These are phyloP conservation scores for Abrostola tripartita DNA, from an alignment of 2,888 invertebrate genomes.

Conservation along the genomic window DNA sequence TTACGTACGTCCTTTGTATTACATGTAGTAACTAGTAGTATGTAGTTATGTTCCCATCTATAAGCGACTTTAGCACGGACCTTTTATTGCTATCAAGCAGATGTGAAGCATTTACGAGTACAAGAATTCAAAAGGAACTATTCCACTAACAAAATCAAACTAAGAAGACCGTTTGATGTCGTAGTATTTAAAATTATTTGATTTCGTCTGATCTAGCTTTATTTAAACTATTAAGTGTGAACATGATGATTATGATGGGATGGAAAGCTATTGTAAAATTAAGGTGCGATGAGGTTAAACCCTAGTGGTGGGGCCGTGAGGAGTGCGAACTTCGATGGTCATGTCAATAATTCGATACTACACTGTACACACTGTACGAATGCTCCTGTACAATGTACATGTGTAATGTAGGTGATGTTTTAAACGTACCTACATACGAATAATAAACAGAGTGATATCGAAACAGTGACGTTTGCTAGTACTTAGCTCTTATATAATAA, in stretches of 20 bases:
- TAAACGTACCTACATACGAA: slow-evolving; percentile 16
- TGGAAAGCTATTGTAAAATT: not conserved
- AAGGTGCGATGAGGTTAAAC: too few relatives aligned
- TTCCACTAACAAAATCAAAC: slow-evolving; percentile 16
- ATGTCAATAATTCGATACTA: slow-evolving; percentile 19
- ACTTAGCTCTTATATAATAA: slow-evolving; percentile 64
- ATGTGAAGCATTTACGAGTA: slow-evolving; percentile 18
- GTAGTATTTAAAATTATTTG: too few relatives aligned
- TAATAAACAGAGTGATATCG: slow-evolving; percentile 44
- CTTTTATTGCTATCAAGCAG: slow-evolving; percentile 28
- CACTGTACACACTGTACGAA: slow-evolving; percentile 7
- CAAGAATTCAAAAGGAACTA: slow-evolving; percentile 23
- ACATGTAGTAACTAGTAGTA: not conserved
- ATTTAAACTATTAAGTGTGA: not conserved
- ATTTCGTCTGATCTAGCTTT: too few relatives aligned
- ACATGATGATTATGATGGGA: not conserved
- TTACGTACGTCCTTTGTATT: slow-evolving; percentile 10
- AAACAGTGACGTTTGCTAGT: slow-evolving; percentile 61
- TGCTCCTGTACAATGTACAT: slow-evolving; percentile 15
- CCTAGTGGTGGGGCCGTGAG: too few relatives aligned
- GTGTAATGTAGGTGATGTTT: slow-evolving; percentile 12
- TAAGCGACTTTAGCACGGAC: slow-evolving; percentile 19
- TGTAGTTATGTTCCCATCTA: too few relatives aligned
- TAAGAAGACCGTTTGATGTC: not conserved
- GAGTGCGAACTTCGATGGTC: slow-evolving; percentile 23